Conservation (phyloP, 1,140 invertebrate species). For the Drosophila cardini region DNA sequence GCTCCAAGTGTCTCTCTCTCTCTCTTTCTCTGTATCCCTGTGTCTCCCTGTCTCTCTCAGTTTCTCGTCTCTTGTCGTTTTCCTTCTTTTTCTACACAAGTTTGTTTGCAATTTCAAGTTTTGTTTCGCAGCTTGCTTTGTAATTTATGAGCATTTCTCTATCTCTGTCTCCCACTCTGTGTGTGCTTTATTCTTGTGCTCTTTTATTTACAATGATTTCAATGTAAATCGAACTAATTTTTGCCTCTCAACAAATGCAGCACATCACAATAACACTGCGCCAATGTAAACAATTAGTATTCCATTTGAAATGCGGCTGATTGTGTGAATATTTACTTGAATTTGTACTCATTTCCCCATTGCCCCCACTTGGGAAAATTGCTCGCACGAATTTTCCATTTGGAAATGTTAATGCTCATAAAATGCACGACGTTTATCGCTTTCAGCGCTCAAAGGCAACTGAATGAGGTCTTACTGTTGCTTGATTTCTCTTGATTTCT, state of each 20-base stretch:
- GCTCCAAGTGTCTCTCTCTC: conserved; percentile 20
- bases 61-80: neutral
- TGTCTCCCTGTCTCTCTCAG: neutral
- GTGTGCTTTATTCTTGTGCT: conserved; percentile 38
- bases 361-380: conserved; percentile 16
- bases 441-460: conserved; percentile 27
- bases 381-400: conserved; percentile 45
- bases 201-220: conserved; percentile 54
- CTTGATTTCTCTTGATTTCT: neutral
- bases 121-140: conserved; percentile 55
- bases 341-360: neutral
- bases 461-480: neutral
- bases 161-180: conserved; percentile 2
- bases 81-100: conserved; percentile 38
- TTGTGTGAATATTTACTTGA: neutral
- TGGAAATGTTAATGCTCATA: conserved; percentile 54
- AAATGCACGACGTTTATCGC: conserved; percentile 52
- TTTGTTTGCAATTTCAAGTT: conserved; percentile 59
- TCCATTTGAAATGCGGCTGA: conserved; percentile 33
- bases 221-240: conserved; percentile 48
- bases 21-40: neutral
- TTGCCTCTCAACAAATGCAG: conserved; percentile 29
- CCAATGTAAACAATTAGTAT: conserved; percentile 66
- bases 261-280: conserved; percentile 45
- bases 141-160: conserved; percentile 62